Evolutionary conservation across 1,140 invertebrate species (phyloP).

Genomic region (Scaptodrosophila lebanonensis): DNA sequence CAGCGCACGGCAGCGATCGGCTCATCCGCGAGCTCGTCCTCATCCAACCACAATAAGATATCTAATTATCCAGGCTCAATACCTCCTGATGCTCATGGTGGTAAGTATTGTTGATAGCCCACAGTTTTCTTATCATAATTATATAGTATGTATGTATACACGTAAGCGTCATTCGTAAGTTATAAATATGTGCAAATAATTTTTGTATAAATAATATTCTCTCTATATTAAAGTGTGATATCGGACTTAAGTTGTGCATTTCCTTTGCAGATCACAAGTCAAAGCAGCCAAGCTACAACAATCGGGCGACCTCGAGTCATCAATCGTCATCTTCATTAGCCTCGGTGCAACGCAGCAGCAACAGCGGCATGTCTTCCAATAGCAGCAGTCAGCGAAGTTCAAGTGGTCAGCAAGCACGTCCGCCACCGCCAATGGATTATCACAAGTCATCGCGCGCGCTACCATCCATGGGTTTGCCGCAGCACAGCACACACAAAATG

Average conservation of each 20-base stretch:
- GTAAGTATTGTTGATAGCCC: no score
- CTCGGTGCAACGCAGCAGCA: slow-evolving; percentile 25
- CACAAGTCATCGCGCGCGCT: slow-evolving; percentile 56
- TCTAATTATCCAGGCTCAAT: slow-evolving; percentile 55
- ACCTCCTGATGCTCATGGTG: slow-evolving; percentile 53
- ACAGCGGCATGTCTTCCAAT: slow-evolving; percentile 29
- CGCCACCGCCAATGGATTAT: slow-evolving; percentile 56
- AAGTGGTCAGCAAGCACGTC: slow-evolving; percentile 28
- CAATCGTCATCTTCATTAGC: slow-evolving; percentile 35
- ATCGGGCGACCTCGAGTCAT: slow-evolving; percentile 54
- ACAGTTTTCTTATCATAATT: not conserved
- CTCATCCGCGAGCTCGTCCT: slow-evolving; percentile 49
- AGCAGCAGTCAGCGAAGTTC: slow-evolving; percentile 28
- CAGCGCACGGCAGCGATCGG: slow-evolving; percentile 41
- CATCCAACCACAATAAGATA: slow-evolving; percentile 66
- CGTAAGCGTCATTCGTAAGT: no score
- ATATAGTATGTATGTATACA: no score
- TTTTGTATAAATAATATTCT: no score
- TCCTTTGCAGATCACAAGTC: slow-evolving; percentile 62
- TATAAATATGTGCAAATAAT: no score
- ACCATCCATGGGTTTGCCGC: slow-evolving; percentile 47
- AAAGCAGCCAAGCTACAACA: slow-evolving; percentile 55
- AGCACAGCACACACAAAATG: slow-evolving; percentile 55
- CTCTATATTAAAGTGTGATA: no score
- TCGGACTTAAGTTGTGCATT: not conserved